Conservation (phyloP, 2,888 invertebrate genomes). For the Meiosimyza platycephala region DNA sequence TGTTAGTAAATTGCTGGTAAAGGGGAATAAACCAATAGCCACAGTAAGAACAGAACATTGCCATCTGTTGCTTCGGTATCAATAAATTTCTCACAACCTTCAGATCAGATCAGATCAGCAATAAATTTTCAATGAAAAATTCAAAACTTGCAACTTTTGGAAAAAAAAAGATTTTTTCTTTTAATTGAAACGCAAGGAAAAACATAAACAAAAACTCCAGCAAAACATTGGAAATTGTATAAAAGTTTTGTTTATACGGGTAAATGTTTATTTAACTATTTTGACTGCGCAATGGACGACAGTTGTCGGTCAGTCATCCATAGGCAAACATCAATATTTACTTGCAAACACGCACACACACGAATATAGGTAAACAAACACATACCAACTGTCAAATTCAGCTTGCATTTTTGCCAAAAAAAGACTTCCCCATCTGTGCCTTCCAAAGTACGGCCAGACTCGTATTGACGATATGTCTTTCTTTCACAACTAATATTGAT, state of each 20-base stretch:
- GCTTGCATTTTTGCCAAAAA: too few relatives aligned
- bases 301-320: neutral
- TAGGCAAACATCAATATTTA: neutral
- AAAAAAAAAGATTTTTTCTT: too few relatives aligned
- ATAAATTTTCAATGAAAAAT: neutral
- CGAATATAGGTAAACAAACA: neutral
- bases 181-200: neutral
- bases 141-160: too few relatives aligned
- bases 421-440: too few relatives aligned
- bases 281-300: conserved; percentile 10
- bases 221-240: neutral
- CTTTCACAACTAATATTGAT: too few relatives aligned
- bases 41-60: too few relatives aligned
- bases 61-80: neutral
- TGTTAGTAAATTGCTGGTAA: too few relatives aligned
- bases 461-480: too few relatives aligned
- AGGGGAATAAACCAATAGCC: too few relatives aligned
- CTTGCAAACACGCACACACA: neutral
- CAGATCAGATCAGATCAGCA: neutral
- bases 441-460: too few relatives aligned
- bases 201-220: neutral
- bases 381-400: too few relatives aligned
- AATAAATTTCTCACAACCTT: conserved; percentile 10
- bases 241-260: conserved; percentile 19
- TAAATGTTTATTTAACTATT: conserved; percentile 18